Base-by-base conservation (phyloP, 1,140 invertebrate species). In the Drosophila melanica region DNA sequence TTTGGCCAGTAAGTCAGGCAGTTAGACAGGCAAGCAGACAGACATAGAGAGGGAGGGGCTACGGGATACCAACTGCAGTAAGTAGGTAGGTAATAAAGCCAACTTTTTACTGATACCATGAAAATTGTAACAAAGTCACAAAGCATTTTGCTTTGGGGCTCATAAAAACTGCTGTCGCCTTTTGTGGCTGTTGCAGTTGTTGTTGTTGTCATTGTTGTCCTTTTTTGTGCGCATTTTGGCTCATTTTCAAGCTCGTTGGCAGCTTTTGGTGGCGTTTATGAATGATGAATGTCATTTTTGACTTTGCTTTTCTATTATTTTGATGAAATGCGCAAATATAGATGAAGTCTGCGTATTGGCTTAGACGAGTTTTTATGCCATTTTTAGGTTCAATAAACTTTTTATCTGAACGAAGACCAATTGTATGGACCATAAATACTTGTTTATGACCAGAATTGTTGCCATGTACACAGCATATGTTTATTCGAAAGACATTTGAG, bases 51-150 rank as follows among this genome's bases (percentile, higher is more conserved):
- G 41, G 20, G 39, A 1, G 3, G n/a, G 12, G 37, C 23, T 14
- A 33, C 45, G 10, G 50, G 41, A n/a, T 44, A 54, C 33, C 42
- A 54, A 71, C 71, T 68, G 81, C 81, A 81, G 79, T 65, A 64
- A 79, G 84, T 89, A 77, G 82, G 82, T 82, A 77, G 84, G 82
- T 77, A 87, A 89, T 84, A 89, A 84, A 89, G 79, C 51, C 68
- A 72, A 77, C 76, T 80, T 87, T 87, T 84, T 89, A 89, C 78
- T 82, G 84, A 77, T 77, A 77, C 77, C 79, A 87, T 80, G 77
- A 89, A 89, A 89, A 82, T 80, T 80, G 79, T 89, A 84, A 89
- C 76, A 87, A 89, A 87, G 85, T 90, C 84, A 80, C 84, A 89
- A 87, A 82, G 79, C 79, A 87, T 86, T 86, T 81, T 64, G 68